These are phyloP conservation scores for Vandiemenella viatica DNA, from an alignment of 2,888 invertebrate genomes.

Conservation along the genomic window DNA sequence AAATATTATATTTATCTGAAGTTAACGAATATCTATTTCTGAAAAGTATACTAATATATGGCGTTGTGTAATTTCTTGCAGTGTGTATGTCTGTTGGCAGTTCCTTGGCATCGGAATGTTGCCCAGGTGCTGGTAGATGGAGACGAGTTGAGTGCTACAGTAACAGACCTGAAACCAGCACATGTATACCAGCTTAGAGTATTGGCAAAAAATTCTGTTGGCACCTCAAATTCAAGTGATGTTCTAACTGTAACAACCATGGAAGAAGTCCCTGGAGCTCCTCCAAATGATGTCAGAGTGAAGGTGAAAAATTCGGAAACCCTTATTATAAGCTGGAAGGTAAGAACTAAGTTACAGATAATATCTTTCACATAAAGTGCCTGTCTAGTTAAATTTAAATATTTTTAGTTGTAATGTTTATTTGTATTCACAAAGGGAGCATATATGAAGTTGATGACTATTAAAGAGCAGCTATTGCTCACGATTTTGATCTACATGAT, in stretches of 20 bases:
- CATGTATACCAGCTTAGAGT: constrained; percentile 27
- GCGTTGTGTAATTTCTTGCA: no score
- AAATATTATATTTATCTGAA: no score
- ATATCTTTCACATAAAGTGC: no score
- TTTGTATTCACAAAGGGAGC: no score
- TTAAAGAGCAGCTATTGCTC: no score
- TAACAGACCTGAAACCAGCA: constrained; percentile 24
- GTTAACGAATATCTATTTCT: no score
- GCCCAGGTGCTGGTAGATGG: constrained; percentile 9
- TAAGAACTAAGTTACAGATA: constrained; percentile 19
- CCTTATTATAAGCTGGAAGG: constrained; percentile 29
- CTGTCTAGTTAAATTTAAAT: no score
- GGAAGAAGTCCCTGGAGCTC: constrained; percentile 28
- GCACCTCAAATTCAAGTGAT: constrained; percentile 26
- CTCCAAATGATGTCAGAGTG: constrained; percentile 27
- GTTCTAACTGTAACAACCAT: constrained; percentile 24
- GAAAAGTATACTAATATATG: no score
- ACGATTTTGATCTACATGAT: no score
- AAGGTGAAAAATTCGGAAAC: constrained; percentile 28
- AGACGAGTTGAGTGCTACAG: constrained; percentile 3
- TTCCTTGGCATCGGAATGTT: constrained; percentile 4
- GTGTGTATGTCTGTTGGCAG: constrained; percentile 1
- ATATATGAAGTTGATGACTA: no score
- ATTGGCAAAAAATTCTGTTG: constrained; percentile 28
- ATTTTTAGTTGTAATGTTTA: no score